phyloP scores from a whole-genome alignment of 2,113 vertebrate species.

The Melanotaenia duboulayi region DNA sequence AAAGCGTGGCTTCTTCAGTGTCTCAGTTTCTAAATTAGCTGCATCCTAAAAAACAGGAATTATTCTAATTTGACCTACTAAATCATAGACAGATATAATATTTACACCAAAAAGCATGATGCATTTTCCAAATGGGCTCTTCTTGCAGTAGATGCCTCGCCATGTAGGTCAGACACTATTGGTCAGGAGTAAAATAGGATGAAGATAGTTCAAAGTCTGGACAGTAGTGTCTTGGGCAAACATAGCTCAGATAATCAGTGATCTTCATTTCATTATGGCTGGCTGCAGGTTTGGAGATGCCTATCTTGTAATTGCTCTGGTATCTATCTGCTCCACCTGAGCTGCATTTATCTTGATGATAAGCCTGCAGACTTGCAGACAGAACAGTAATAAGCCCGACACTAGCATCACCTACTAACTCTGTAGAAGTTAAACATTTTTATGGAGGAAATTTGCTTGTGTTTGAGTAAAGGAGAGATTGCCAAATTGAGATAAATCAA shows the following conservation, averaged over 20 bases:
- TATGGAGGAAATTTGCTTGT: not conserved
- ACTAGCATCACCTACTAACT: conserved; percentile 13
- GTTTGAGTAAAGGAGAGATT: not conserved
- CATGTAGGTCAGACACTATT: conserved; percentile 37
- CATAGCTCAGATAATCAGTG: conserved; percentile 24
- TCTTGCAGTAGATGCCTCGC: not conserved
- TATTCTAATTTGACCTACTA: too few relatives aligned
- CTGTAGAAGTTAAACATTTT: conserved; percentile 10
- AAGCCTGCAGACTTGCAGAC: conserved; percentile 43
- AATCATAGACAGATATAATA: too few relatives aligned
- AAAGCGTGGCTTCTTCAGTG: too few relatives aligned
- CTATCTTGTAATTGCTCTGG: conserved; percentile 60
- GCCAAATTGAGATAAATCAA: not conserved
- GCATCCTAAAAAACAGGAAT: too few relatives aligned
- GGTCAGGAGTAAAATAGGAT: conserved; percentile 42
- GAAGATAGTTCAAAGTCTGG: conserved; percentile 31
- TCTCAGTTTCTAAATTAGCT: too few relatives aligned
- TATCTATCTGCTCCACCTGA: conserved; percentile 54
- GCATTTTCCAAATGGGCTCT: not conserved
- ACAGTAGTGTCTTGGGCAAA: conserved; percentile 41
- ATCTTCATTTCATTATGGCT: conserved; percentile 20
- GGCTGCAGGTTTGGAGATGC: conserved; percentile 49
- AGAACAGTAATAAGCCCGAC: conserved; percentile 35
- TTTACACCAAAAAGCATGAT: not conserved
- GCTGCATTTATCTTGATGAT: conserved; percentile 52